A percentile compares a stretch with the other conserved stretches of the same genome.
Evolutionary conservation across 1,140 invertebrate genomes (phyloP).

Genomic region (Calephelis nemesis): DNA sequence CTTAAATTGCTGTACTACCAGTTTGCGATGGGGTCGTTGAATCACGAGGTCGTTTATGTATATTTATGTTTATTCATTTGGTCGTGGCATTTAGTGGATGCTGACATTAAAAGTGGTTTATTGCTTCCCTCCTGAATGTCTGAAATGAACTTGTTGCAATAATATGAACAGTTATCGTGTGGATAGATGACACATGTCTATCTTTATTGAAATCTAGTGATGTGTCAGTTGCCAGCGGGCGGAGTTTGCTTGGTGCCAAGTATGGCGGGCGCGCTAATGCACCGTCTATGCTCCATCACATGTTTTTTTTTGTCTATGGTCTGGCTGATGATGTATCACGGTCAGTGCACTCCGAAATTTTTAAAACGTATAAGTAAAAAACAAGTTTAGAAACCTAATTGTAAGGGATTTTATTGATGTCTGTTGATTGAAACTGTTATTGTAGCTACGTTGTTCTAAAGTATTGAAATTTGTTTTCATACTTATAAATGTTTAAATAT

Average conservation of each 20-base stretch:
- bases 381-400: too few species aligned
- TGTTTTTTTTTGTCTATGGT: constrained; percentile 64
- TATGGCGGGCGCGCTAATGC: constrained; percentile 76
- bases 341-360: constrained; percentile 16
- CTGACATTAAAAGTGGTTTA: too few species aligned
- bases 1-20: too few species aligned
- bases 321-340: constrained; percentile 17
- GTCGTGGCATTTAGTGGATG: too few species aligned
- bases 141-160: constrained; percentile 2
- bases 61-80: too few species aligned
- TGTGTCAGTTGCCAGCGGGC: constrained; percentile 56
- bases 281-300: constrained; percentile 52
- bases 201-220: constrained; percentile 59
- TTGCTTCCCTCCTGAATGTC: not conserved
- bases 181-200: constrained; percentile 47
- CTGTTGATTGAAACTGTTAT: too few species aligned
- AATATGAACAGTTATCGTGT: constrained; percentile 22
- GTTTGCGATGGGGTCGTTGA: too few species aligned
- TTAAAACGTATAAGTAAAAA: not conserved
- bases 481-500: too few species aligned
- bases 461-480: too few species aligned
- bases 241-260: constrained; percentile 67
- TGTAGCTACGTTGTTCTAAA: too few species aligned
- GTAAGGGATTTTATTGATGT: too few species aligned
- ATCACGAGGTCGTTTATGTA: too few species aligned